These are phyloP conservation scores for Oryctolagus cuniculus DNA, from an alignment of 2,113 vertebrate genomes.

Conservation along the genomic window DNA sequence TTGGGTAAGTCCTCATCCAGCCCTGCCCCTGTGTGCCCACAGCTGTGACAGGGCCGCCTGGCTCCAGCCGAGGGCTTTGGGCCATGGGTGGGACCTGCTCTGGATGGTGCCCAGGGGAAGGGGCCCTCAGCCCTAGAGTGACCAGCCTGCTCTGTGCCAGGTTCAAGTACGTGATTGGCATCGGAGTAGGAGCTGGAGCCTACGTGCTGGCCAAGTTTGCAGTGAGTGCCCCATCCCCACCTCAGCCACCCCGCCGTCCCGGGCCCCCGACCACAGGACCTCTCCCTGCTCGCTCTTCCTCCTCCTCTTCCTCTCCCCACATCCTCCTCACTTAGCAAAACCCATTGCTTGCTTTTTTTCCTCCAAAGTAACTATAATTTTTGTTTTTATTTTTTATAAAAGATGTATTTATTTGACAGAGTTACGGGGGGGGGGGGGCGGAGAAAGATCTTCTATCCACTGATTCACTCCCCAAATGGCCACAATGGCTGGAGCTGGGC, in stretches of 20 bases:
- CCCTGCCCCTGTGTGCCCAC: neutral
- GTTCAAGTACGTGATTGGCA: conserved; percentile 97
- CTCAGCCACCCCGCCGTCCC: fast-evolving
- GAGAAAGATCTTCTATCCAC: too few relatives aligned
- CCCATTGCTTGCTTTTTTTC: neutral
- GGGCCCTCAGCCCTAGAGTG: neutral
- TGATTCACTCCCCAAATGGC: too few relatives aligned
- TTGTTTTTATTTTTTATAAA: too few relatives aligned
- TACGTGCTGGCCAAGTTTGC: conserved; percentile 97
- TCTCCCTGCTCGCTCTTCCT: neutral
- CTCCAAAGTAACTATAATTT: conserved; percentile 74
- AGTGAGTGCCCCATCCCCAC: conserved; percentile 87
- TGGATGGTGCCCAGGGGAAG: neutral
- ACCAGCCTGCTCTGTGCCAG: conserved; percentile 83
- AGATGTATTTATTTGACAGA: too few relatives aligned
- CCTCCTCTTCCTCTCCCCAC: too few relatives aligned
- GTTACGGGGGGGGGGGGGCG: too few relatives aligned
- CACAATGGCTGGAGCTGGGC: too few relatives aligned
- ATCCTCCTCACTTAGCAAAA: neutral
- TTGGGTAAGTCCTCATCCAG: conserved; percentile 91
- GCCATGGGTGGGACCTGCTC: neutral
- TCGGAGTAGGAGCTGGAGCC: conserved; percentile 97
- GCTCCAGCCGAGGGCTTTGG: neutral
- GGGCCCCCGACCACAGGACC: neutral
- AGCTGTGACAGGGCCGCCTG: neutral